These are phyloP conservation scores for Drosophila simulans DNA, from an alignment of 1,140 invertebrate genomes.

Conservation along the genomic window DNA sequence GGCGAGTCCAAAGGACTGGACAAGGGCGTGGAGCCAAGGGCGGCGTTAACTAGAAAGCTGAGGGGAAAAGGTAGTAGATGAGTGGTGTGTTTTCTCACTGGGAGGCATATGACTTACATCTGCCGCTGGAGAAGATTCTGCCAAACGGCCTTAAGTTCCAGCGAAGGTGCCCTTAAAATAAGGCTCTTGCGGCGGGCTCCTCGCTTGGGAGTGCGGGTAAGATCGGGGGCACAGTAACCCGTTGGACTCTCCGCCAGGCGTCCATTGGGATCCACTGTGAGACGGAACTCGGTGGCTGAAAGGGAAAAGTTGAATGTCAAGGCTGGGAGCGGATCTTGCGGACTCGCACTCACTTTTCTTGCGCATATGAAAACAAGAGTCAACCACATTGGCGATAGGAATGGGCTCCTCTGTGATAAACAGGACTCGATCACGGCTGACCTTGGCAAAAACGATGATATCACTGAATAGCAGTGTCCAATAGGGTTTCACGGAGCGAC, in stretches of 20 bases:
- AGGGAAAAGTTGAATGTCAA: background rate
- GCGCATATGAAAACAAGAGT: slow-evolving; percentile 92
- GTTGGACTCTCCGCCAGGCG: slow-evolving; percentile 87
- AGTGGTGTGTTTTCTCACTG: background rate
- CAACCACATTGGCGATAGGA: slow-evolving; percentile 90
- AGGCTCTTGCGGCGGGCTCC: slow-evolving; percentile 88
- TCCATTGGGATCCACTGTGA: slow-evolving; percentile 87
- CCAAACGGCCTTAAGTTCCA: slow-evolving; percentile 94
- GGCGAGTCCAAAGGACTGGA: slow-evolving; percentile 88
- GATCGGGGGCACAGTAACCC: slow-evolving; percentile 88
- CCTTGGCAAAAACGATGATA: slow-evolving; percentile 92
- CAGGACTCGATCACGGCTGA: slow-evolving; percentile 92
- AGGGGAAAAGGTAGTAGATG: background rate
- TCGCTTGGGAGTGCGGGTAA: slow-evolving; percentile 86
- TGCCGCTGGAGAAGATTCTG: slow-evolving; percentile 94
- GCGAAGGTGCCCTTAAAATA: slow-evolving; percentile 90
- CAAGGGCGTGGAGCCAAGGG: slow-evolving; percentile 85
- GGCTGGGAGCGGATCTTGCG: no score
- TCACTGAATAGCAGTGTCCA: slow-evolving; percentile 94
- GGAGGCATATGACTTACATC: slow-evolving; percentile 87
- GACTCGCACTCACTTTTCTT: slow-evolving; percentile 88
- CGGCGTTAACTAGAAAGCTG: slow-evolving; percentile 88
- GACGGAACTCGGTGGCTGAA: slow-evolving; percentile 89
- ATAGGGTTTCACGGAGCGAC: slow-evolving; percentile 91
- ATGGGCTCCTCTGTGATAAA: slow-evolving; percentile 95